Evolutionary conservation across 1,140 invertebrate genomes (phyloP).

Genomic region (Ylistrum balloti): DNA sequence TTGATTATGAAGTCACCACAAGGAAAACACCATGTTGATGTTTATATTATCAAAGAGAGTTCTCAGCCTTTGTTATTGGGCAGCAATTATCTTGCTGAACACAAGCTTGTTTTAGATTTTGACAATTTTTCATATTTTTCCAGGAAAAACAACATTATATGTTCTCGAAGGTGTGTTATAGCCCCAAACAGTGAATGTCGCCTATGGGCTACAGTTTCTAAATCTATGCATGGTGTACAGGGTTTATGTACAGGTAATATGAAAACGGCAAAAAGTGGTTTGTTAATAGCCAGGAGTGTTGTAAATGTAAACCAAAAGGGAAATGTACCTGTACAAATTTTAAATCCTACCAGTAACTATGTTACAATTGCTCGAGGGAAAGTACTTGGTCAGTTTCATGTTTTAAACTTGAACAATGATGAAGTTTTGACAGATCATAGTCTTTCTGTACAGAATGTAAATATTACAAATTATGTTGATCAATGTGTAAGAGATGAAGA

Average conservation of each 20-base stretch:
- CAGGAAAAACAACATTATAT: background rate
- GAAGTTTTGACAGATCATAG: background rate
- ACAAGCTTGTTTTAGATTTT: slow-evolving; percentile 52
- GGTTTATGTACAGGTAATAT: slow-evolving; percentile 41
- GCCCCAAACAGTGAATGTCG: slow-evolving; percentile 43
- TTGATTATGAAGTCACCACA: slow-evolving; percentile 37
- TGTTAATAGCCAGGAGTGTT: slow-evolving; percentile 46
- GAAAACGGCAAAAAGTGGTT: slow-evolving; percentile 33
- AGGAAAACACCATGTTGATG: slow-evolving; percentile 23
- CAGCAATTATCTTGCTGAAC: slow-evolving; percentile 48
- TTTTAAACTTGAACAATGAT: slow-evolving; percentile 1
- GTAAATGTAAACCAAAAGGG: slow-evolving; percentile 18
- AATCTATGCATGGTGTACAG: slow-evolving; percentile 49
- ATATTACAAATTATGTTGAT: background rate
- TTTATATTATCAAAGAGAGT: slow-evolving; percentile 42
- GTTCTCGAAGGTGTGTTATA: slow-evolving; percentile 18
- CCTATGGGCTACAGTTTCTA: slow-evolving; percentile 41
- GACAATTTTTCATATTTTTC: slow-evolving; percentile 15
- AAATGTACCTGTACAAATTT: slow-evolving; percentile 41
- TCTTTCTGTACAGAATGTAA: background rate
- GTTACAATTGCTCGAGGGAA: slow-evolving; percentile 47
- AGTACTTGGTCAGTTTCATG: background rate
- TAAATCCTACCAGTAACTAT: slow-evolving; percentile 42
- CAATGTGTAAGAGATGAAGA: background rate
- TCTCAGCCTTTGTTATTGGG: slow-evolving; percentile 29